Conservation (phyloP, 2,113 vertebrate species). For the Xenus cinereus region DNA sequence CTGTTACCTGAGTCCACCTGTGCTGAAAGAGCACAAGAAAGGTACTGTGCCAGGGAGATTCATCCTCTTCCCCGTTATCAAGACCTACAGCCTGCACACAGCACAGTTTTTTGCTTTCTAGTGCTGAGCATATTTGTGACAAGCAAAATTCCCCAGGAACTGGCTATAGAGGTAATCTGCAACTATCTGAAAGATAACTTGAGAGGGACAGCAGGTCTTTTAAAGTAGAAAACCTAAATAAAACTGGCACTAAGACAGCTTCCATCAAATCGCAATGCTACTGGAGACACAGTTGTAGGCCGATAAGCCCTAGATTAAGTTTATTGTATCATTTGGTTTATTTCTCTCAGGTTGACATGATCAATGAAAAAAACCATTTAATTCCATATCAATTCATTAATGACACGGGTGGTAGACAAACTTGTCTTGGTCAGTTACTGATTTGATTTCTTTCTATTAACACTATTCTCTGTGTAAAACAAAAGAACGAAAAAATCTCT, state of each 20-base stretch:
- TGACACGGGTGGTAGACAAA: constrained; percentile 47
- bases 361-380: constrained; percentile 36
- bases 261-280: constrained; percentile 40
- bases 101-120: not conserved
- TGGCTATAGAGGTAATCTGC: not conserved
- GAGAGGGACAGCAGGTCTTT: constrained; percentile 3
- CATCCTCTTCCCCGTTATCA: not conserved
- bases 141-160: constrained; percentile 10
- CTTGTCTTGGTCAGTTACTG: constrained; percentile 58
- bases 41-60: not conserved
- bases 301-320: not conserved
- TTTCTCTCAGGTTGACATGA: constrained; percentile 46
- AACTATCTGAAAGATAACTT: not conserved
- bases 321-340: constrained; percentile 50
- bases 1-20: not conserved
- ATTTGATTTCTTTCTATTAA: constrained; percentile 63
- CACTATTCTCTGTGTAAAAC: constrained; percentile 30
- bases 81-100: constrained; percentile 1
- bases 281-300: not conserved
- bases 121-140: not conserved
- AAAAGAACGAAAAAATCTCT: constrained; percentile 34
- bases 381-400: constrained; percentile 55
- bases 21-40: not conserved
- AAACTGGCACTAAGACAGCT: not conserved
- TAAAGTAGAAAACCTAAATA: constrained; percentile 35